phyloP scores from a whole-genome alignment of 2,797 vertebrate genomes.

The Megalops cyprinoides region DNA sequence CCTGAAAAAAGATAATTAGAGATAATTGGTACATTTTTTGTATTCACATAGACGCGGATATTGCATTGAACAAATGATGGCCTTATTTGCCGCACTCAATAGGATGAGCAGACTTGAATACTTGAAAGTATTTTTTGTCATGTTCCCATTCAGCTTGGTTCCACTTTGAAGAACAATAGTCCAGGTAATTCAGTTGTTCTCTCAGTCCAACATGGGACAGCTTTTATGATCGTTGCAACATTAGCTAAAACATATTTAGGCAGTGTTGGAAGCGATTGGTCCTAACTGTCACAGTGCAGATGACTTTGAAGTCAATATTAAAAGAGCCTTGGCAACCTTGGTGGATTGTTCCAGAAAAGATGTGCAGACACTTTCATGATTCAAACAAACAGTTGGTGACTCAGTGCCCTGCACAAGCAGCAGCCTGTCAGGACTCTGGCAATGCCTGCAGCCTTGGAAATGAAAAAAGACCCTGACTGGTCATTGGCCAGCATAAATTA shows the following conservation, averaged over 20 bases:
- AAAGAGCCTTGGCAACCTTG: not conserved
- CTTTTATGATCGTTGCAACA: not conserved
- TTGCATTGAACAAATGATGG: slow-evolving; percentile 11
- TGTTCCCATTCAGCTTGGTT: not conserved
- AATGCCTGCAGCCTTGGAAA: slow-evolving; percentile 5
- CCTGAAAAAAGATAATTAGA: not conserved
- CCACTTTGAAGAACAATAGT: not conserved
- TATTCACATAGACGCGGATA: not conserved
- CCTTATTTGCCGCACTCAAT: not conserved
- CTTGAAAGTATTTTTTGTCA: not conserved
- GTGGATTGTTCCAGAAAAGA: not conserved
- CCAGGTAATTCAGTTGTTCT: not conserved
- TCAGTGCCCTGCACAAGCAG: not conserved
- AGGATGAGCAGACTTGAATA: too few species aligned
- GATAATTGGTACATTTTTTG: not conserved
- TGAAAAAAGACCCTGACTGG: slow-evolving; percentile 26
- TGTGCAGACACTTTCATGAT: slow-evolving; percentile 6
- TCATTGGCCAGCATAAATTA: slow-evolving; percentile 35
- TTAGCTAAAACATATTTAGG: not conserved
- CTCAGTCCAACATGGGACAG: too few species aligned
- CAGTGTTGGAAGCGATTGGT: not conserved
- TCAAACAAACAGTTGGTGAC: slow-evolving; percentile 19
- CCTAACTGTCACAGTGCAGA: not conserved
- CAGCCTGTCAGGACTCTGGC: not conserved
- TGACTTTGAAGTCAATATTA: not conserved